Percentiles rank a stretch among this genome's conserved stretches.
phyloP scores from a whole-genome alignment of 1,140 invertebrate species.

The Drosophila chauvacae region DNA sequence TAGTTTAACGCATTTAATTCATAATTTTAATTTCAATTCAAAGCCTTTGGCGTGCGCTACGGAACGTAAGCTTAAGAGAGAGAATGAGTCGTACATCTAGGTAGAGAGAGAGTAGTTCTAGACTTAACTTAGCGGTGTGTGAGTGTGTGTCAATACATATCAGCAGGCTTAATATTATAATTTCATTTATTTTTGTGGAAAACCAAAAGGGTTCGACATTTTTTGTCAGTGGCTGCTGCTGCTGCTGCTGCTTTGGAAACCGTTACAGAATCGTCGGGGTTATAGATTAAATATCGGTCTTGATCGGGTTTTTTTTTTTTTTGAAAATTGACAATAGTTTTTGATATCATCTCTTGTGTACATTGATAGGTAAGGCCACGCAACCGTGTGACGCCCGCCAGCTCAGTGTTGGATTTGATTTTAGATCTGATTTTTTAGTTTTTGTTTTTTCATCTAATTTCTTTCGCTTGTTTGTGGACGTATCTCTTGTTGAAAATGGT shows the following conservation, averaged over 20 bases:
- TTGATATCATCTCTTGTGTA: constrained; percentile 68
- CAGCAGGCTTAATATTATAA: constrained; percentile 5
- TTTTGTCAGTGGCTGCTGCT: not conserved
- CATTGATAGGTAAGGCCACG: constrained; percentile 35
- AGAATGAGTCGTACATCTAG: constrained; percentile 46
- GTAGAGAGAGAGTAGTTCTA: constrained; percentile 32
- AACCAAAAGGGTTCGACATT: not conserved
- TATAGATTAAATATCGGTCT: constrained; percentile 30
- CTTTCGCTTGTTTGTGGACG: constrained; percentile 39
- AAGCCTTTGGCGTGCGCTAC: constrained; percentile 70
- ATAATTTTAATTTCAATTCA: constrained; percentile 48
- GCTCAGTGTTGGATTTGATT: constrained; percentile 45
- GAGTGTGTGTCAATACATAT: constrained; percentile 49
- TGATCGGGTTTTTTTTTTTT: constrained; percentile 1
- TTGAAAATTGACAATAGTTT: constrained; percentile 71
- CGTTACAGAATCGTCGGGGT: constrained; percentile 20
- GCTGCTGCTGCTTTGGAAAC: constrained; percentile 16
- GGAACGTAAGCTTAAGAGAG: constrained; percentile 58
- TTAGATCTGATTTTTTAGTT: not conserved
- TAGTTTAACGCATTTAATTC: constrained; percentile 40
- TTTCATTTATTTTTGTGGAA: constrained; percentile 7
- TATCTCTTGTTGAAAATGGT: constrained; percentile 48
- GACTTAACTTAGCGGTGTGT: constrained; percentile 59
- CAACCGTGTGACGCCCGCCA: constrained; percentile 38
- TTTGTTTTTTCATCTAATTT: not conserved